A percentile compares a stretch with the other conserved stretches of the same genome.
Evolutionary conservation across 2,113 vertebrate species (phyloP).

Genomic region (Oxyruncus cristatus): DNA sequence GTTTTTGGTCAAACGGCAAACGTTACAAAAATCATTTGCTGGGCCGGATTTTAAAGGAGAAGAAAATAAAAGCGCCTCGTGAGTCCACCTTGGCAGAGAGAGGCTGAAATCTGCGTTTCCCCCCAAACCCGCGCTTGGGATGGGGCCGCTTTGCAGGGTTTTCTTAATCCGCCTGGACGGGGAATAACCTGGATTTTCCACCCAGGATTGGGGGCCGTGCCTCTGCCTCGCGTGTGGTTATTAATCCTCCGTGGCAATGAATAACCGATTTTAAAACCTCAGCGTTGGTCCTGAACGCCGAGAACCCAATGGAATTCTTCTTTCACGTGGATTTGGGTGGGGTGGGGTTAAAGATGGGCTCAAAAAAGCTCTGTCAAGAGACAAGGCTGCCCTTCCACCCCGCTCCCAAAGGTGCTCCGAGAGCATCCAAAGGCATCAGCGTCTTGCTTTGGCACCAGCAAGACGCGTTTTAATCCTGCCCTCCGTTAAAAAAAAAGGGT

Average conservation of each 20-base stretch:
- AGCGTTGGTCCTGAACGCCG: not conserved
- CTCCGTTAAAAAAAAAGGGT: too few species aligned
- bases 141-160: not conserved
- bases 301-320: not conserved
- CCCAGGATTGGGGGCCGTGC: not conserved
- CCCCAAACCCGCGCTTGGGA: not conserved
- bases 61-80: rapidly evolving
- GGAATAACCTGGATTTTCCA: not conserved
- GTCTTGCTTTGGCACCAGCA: not conserved
- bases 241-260: not conserved
- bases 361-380: not conserved
- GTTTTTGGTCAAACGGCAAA: not conserved
- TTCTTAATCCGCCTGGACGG: not conserved
- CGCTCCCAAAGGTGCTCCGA: not conserved
- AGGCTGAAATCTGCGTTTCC: not conserved
- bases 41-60: not conserved
- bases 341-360: not conserved
- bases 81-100: not conserved
- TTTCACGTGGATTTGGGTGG: not conserved
- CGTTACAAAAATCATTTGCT: not conserved
- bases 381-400: not conserved
- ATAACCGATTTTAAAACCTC: too few species aligned
- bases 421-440: not conserved
- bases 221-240: not conserved
- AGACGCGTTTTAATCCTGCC: rapidly evolving